Base-by-base conservation (phyloP, 2,888 invertebrate species). In the Xanthia togata region DNA sequence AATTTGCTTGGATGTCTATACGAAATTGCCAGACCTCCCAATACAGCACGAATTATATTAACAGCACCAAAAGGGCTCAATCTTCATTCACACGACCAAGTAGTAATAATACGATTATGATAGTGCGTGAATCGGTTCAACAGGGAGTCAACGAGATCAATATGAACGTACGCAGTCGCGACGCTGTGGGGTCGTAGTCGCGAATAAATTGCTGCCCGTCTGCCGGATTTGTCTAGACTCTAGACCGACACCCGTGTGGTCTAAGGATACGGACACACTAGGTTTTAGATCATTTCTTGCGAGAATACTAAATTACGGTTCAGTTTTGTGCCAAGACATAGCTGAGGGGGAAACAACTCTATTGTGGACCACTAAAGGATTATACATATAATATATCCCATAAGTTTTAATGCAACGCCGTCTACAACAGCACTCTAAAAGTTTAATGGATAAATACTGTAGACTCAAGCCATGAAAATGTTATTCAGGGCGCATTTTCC, bases 141-240 rank as follows among this genome's bases (percentile, higher is more conserved):
- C 71, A 38, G 26, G 38, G 81, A 83, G 84, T 89, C 86, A 89
- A 83, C 82, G 77, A 82, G 86, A 88, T 88, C 89, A 89, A 89
- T 90, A 88, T 87, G 87, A 87, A 91, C 79, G 80, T 84, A 92
- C 83, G 84, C 82, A 80, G 83, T 81, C 75, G 83, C 83, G 87
- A 75, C 87, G 84, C 79, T 73, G 71, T 74, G 81, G 78, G 89
- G 89, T 89, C 88, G 86, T 65, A 82, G 78, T 83, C 76, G 81
- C 82, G 74, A 83, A 91, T 92, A 89, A 91, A 90, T 91, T 91
- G 86, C 76, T 78, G 76, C 82, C 79, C 76, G 80, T 76, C 86
- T 87, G 85, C 79, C 74, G 65, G 73, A 78, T 75, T 76, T 65
- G 82, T 85, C 85, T 89, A 84, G 84, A 85, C 86, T 85, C 85